These are phyloP conservation scores for Sminthurides aquaticus DNA, from an alignment of 2,888 invertebrate genomes.

Conservation along the genomic window DNA sequence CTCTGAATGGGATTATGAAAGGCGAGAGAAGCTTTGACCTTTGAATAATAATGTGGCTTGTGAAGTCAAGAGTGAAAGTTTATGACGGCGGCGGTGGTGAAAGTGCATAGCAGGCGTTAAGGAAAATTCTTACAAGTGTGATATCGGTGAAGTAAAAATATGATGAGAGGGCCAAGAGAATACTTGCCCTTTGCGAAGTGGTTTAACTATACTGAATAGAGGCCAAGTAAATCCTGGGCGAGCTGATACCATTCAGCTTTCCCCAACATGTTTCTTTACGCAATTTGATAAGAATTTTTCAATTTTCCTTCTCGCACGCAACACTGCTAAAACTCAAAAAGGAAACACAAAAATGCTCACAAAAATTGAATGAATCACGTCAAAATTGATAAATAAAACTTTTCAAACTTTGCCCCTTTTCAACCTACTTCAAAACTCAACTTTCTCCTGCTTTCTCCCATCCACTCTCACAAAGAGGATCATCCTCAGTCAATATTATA, in stretches of 20 bases:
- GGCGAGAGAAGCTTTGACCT: too few relatives aligned
- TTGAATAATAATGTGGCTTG: background rate
- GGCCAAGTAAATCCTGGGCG: background rate
- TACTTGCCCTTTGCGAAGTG: too few relatives aligned
- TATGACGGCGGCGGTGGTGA: background rate
- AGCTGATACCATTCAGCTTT: background rate
- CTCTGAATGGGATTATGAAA: too few relatives aligned
- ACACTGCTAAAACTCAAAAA: constrained; percentile 24
- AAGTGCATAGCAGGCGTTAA: too few relatives aligned
- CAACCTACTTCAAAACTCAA: too few relatives aligned
- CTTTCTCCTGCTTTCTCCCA: too few relatives aligned
- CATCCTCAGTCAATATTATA: too few relatives aligned
- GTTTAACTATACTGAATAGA: too few relatives aligned
- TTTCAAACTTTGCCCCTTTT: too few relatives aligned
- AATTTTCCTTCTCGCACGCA: constrained; percentile 32
- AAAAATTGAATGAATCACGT: background rate
- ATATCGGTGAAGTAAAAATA: too few relatives aligned
- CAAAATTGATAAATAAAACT: background rate
- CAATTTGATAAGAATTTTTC: constrained; percentile 33
- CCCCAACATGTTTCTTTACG: background rate
- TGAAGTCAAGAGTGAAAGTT: background rate
- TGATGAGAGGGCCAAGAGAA: background rate
- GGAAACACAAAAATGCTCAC: background rate
- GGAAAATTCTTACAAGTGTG: background rate
- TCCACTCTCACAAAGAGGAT: too few relatives aligned